These are phyloP conservation scores for Pristis pectinata DNA, from an alignment of 2,797 vertebrate species.

Conservation along the genomic window DNA sequence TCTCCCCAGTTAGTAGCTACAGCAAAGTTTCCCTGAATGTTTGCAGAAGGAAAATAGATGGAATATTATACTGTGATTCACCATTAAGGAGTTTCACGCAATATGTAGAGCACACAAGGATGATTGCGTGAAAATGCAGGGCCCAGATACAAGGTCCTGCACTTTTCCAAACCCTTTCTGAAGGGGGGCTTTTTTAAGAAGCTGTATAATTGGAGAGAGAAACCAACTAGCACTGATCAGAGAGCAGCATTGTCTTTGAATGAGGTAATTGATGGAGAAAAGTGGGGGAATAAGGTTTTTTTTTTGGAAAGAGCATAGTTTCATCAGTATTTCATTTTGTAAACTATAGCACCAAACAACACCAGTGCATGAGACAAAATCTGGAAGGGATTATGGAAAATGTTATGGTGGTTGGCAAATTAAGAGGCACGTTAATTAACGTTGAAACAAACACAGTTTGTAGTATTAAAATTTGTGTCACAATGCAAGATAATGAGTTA, in stretches of 20 bases:
- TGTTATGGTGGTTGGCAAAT: not conserved
- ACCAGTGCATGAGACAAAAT: not conserved
- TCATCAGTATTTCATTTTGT: not conserved
- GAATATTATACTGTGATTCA: no score
- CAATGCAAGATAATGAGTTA: not conserved
- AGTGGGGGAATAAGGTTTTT: not conserved
- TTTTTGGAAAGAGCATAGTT: not conserved
- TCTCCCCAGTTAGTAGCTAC: no score
- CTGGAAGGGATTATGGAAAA: not conserved
- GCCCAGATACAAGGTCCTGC: no score
- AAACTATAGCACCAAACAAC: not conserved
- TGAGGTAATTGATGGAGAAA: not conserved
- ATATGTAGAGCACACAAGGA: no score
- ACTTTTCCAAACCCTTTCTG: no score
- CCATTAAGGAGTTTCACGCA: no score
- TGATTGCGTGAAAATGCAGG: no score
- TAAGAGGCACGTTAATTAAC: not conserved
- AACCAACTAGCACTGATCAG: not conserved
- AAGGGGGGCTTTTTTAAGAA: no score
- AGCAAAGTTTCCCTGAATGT: no score
- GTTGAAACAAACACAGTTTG: not conserved
- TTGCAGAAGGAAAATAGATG: no score
- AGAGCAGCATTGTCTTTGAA: not conserved
- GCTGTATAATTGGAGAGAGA: no score
- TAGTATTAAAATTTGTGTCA: not conserved